Evolutionary conservation across 2,113 vertebrate species (phyloP), one percentile per base, ranked within the genome.

Genomic region (Cynopterus brachyotis): DNA sequence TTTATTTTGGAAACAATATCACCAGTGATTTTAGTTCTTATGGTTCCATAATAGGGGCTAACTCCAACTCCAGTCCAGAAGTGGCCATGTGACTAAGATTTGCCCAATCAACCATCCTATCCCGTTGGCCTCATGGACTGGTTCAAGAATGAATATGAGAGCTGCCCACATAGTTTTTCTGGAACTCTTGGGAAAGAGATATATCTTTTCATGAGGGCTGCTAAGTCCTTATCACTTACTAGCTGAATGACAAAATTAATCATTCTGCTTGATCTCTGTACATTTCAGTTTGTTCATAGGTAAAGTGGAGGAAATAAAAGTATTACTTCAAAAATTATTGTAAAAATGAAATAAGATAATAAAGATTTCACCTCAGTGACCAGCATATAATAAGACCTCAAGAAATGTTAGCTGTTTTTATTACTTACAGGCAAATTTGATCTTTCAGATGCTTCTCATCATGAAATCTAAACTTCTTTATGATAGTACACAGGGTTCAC

Each of bases 41-140:
- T 19, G 7, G 5, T 60, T 66, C 30, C 2, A 0, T 3, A 16
- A 6, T 12, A 82, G 6, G 8, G 1, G 0, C 11, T 69, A 32
- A 59, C 20, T 3, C 13, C 4, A 9, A 10, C 6, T 37, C 40
- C 4, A 9, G 12, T 30, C 47, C 22, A 47, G n/a, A 30, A 45
- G n/a, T 53, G 35, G 16, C 19, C 50, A 70, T 1, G 1, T 64
- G 93, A 83, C 30, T 50, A 66, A 22, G 8, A 1, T 19, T 26
- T 66, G 9, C 45, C 37, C 50, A 55, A n/a, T 60, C 47, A 60
- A n/a, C 72, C 35, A 9, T 47, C 87, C 11, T 40, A 17, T n/a
- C 6, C 6, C 5, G 6, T 50, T 30, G 28, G 35, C 26, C 22
- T 62, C 78, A 13, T 11, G 20, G 35, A 81, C 10, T 85, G 40